Conservation (phyloP, 2,797 vertebrate genomes). For the Telmatherina bonti region DNA sequence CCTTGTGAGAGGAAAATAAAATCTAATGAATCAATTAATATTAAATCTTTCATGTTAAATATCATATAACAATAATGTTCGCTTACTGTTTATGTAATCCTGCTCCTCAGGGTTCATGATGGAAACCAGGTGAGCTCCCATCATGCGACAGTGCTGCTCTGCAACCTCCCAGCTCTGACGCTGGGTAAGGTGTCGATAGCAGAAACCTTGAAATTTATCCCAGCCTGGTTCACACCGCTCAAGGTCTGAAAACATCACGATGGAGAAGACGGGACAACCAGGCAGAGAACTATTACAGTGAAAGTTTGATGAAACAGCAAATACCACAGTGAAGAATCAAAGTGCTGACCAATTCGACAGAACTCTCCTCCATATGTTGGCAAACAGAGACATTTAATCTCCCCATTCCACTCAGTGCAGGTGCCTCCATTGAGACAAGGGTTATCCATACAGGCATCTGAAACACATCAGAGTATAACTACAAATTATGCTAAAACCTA, state of each 20-base stretch:
- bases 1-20: conserved; percentile 71
- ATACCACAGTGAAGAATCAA: neutral
- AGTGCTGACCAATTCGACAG: conserved; percentile 88
- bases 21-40: neutral
- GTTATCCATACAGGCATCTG: conserved; percentile 89
- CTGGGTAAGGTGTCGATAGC: conserved; percentile 90
- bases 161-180: conserved; percentile 94
- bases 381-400: conserved; percentile 88
- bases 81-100: conserved; percentile 90
- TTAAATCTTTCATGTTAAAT: neutral
- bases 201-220: conserved; percentile 94
- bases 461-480: conserved; percentile 58
- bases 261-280: conserved; percentile 11
- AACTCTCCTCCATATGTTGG: conserved; percentile 90
- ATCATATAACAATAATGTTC: neutral
- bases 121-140: conserved; percentile 91
- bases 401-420: conserved; percentile 83
- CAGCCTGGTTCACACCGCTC: conserved; percentile 87
- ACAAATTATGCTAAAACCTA: conserved; percentile 20
- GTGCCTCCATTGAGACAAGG: conserved; percentile 95
- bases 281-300: neutral
- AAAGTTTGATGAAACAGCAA: neutral
- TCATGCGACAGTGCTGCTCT: conserved; percentile 88
- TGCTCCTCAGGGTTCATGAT: conserved; percentile 94
- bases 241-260: conserved; percentile 79